Evolutionary conservation across 2,113 vertebrate genomes (phyloP).

Genomic region (Seriola aureovittata): DNA sequence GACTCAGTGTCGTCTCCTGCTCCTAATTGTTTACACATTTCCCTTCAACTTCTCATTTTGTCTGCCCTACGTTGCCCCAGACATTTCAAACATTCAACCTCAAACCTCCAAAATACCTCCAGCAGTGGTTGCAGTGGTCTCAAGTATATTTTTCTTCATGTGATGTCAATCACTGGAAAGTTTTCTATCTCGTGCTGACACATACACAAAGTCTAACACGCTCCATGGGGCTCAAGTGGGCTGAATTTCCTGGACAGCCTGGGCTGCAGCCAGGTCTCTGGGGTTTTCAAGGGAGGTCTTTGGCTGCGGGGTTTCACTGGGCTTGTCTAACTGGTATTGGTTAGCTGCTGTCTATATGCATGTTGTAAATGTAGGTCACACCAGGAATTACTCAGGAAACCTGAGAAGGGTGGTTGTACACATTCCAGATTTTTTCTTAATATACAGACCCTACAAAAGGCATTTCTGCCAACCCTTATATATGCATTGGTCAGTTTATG

Average conservation of each 20-base stretch:
- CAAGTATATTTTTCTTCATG: not conserved
- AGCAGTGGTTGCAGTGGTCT: not conserved
- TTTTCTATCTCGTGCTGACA: conserved; percentile 32
- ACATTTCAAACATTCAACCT: conserved; percentile 14
- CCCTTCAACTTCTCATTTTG: not conserved
- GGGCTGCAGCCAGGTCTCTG: conserved; percentile 45
- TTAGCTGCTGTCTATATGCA: conserved; percentile 43
- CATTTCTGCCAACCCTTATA: conserved; percentile 15
- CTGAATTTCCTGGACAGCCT: conserved; percentile 68
- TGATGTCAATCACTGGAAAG: conserved; percentile 15
- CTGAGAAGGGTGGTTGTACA: conserved; percentile 28
- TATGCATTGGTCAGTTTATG: not conserved
- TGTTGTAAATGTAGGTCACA: conserved; percentile 73
- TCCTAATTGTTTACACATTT: conserved; percentile 14
- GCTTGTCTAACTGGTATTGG: conserved; percentile 25
- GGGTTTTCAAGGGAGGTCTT: conserved; percentile 46
- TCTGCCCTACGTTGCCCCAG: not conserved
- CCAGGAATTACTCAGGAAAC: conserved; percentile 53
- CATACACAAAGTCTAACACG: conserved; percentile 20
- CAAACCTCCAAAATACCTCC: not conserved
- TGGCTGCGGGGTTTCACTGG: conserved; percentile 29
- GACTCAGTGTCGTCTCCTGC: not conserved
- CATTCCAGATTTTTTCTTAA: conserved; percentile 29
- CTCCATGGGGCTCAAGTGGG: conserved; percentile 15
- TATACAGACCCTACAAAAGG: conserved; percentile 1